Evolutionary conservation across 2,113 vertebrate genomes (phyloP), one percentile per base, ranked within the genome.

Genomic region (Tursiops truncatus): DNA sequence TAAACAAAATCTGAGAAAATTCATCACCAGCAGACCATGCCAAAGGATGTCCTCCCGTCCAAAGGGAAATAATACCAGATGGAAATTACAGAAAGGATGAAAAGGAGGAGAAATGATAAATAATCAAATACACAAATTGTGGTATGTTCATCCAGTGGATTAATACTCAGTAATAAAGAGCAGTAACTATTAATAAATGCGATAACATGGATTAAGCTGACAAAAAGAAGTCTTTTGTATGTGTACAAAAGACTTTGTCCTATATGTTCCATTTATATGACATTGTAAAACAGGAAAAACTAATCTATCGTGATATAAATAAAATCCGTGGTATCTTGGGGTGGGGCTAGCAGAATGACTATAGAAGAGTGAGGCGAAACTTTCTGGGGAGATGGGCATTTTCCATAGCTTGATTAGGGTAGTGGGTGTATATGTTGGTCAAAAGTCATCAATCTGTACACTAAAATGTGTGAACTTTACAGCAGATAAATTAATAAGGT

Each of bases 1-100:
- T 13, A 85, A 88, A 33, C 53, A 77, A 85, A 93, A 82, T 58
- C 60, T 82, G 81, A 80, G 92, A 93, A 58, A 82, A 89, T 60
- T 50, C 31, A 58, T 92, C 21, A 56, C 7, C 33, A 28, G 41
- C 36, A 76, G 38, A 73, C 60, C 6, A 33, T 70, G 50, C 60
- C 77, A 36, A 79, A 60, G 53, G 50, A 50, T 60, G 12, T 44
- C 25, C 63, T 95, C 76, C 26, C 18, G 65, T 36, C 36, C 56
- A 80, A 80, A 94, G 74, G 5, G 17, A 81, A 88, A 71, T 26
- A 65, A 17, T 65, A 50, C 18, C 77, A 56, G 31, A 81, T 4
- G 44, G 67, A 90, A 80, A 90, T 3, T 20, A 56, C 8, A 93
- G 62, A 50, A 96, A 87, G 44, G 79, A 41, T 36, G 4, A 81